These are phyloP conservation scores for Nasonovia ribisnigri DNA, from an alignment of 2,888 invertebrate genomes.

Conservation along the genomic window DNA sequence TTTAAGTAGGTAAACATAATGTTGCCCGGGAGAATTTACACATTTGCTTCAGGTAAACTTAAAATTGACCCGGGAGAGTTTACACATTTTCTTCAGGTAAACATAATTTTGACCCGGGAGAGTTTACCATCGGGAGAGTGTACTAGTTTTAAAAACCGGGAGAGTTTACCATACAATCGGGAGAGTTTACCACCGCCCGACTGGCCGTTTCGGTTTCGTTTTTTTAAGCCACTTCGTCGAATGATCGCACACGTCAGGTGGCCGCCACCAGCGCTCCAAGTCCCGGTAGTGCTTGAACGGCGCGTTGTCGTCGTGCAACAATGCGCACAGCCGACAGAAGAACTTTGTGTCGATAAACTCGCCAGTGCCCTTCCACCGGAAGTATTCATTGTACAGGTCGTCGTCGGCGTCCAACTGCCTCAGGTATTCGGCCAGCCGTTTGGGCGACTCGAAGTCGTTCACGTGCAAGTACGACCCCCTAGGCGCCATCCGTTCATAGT, in stretches of 20 bases:
- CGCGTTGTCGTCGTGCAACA: conserved; percentile 80
- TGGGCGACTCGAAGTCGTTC: conserved; percentile 91
- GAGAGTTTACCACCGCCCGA: no score
- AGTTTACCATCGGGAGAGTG: no score
- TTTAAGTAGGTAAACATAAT: no score
- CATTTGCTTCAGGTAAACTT: no score
- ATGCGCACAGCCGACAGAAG: conserved; percentile 90
- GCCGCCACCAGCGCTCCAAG: conserved; percentile 94
- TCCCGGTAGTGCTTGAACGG: conserved; percentile 79
- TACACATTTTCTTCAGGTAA: no score
- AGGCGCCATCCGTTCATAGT: conserved; percentile 90
- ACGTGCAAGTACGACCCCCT: conserved; percentile 94
- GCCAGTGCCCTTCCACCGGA: conserved; percentile 94
- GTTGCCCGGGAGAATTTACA: no score
- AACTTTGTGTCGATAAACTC: conserved; percentile 96
- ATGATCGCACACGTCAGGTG: conserved; percentile 81
- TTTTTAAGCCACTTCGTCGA: conserved; percentile 76
- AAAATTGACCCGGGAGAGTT: no score
- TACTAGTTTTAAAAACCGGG: no score
- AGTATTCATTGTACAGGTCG: conserved; percentile 93
- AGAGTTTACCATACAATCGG: no score
- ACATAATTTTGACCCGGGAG: no score
- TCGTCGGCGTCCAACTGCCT: conserved; percentile 88
- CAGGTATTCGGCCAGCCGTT: conserved; percentile 88
- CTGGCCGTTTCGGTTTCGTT: no score